Evolutionary conservation across 2,797 vertebrate species (phyloP).

Genomic region (Alauda arvensis): DNA sequence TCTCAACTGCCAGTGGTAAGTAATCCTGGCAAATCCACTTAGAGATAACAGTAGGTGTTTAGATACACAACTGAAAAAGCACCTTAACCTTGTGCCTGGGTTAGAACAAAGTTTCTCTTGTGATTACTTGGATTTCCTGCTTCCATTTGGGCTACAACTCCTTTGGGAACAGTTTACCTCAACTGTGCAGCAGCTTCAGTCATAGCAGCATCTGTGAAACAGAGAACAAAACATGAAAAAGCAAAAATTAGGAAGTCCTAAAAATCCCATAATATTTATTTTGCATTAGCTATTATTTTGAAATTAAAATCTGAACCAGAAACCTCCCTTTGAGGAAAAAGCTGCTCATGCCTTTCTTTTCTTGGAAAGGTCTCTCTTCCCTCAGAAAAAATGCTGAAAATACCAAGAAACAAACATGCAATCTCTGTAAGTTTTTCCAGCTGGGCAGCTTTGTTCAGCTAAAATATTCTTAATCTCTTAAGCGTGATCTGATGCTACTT

Average conservation of each 20-base stretch:
- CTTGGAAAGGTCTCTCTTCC: neutral
- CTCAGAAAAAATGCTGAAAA: neutral
- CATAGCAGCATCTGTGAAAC: neutral
- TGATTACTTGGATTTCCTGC: neutral
- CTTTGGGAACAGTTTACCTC: neutral
- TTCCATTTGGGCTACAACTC: neutral
- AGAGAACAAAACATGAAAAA: neutral
- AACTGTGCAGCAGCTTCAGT: neutral
- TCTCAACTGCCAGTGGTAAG: neutral
- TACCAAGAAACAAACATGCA: neutral
- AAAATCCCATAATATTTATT: neutral
- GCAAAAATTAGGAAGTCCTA: neutral
- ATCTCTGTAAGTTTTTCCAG: neutral
- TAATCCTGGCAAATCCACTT: neutral
- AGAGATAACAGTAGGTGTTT: neutral
- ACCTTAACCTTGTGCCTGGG: neutral
- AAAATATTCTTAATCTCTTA: slow-evolving; percentile 8
- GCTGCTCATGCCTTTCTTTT: neutral
- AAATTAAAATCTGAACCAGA: neutral
- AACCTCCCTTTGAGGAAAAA: neutral
- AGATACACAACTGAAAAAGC: neutral
- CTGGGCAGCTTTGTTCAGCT: neutral
- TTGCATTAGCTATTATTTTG: neutral
- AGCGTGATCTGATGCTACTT: neutral
- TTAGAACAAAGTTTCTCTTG: neutral